Evolutionary conservation across 2,888 invertebrate species (phyloP).

Genomic region (Polyommatus iphigenia): DNA sequence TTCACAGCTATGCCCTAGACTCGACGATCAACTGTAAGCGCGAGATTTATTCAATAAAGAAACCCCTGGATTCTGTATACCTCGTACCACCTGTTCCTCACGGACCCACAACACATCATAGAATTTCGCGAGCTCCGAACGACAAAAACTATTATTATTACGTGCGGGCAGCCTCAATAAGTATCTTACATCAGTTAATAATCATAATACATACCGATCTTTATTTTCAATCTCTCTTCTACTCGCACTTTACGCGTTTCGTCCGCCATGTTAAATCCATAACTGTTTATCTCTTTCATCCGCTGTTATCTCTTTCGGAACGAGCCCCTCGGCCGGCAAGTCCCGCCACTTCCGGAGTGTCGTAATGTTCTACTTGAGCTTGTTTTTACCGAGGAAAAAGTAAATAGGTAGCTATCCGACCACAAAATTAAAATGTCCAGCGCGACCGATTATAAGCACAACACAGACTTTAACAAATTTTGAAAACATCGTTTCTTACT

Average conservation of each 20-base stretch:
- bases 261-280: conserved; percentile 96
- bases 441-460: conserved; percentile 49
- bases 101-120: conserved; percentile 63
- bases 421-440: conserved; percentile 48
- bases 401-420: conserved; percentile 52
- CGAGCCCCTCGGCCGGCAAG: conserved; percentile 75
- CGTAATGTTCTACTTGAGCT: conserved; percentile 77
- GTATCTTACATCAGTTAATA: conserved; percentile 31
- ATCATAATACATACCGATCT: conserved; percentile 89
- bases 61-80: conserved; percentile 27
- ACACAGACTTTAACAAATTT: conserved; percentile 46
- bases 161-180: not conserved
- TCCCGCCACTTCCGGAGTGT: conserved; percentile 80
- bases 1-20: not conserved
- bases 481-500: conserved; percentile 45
- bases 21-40: not conserved
- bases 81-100: conserved; percentile 73
- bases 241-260: conserved; percentile 94
- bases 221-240: conserved; percentile 95
- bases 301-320: conserved; percentile 80
- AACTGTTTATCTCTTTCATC: conserved; percentile 83
- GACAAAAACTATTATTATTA: not conserved
- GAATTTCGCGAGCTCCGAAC: not conserved
- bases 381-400: conserved; percentile 53
- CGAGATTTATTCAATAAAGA: not conserved